Evolutionary conservation across 2,113 vertebrate species (phyloP), one percentile per base, ranked within the genome.

Genomic region (Ictalurus punctatus): DNA sequence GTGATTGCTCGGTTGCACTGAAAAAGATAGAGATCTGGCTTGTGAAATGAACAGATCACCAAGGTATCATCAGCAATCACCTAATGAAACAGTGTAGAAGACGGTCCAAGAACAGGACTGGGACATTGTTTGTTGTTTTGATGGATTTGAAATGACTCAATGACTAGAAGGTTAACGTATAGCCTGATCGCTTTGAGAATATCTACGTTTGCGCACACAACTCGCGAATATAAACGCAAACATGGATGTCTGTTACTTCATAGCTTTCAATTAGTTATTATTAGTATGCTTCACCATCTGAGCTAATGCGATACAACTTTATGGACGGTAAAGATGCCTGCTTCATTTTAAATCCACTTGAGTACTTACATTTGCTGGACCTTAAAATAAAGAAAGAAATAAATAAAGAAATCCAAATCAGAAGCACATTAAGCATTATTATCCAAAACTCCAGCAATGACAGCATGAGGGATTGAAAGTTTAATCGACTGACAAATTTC

Each of bases 201-300:
- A 48, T 48, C 6, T 34, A 14, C 13, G 30, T 13, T 69, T 27
- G 13, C 2, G 3, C 58, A 85, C 54, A 61, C 59, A 58, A 81
- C 79, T 56, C 16, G n/a, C 40, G 40, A 40, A 7, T 16, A n/a
- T n/a, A 78, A n/a, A 90, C 19, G 34, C 88, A 80, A 73, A 69
- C 83, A n/a, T 52, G 83, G 56, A 87, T 83, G 52, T 74, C n/a
- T 80, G 86, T n/a, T 81, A n/a, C 9, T 71, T 78, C 73, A 89
- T 23, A 83, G n/a, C 21, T 63, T 59, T 40, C 27, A 74, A 63
- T 86, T 54, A 56, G 65, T 63, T 54, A 63, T 56, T 78, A 52
- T 27, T 56, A 61, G 71, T 63, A 86, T 17, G 25, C 73, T 34
- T 54, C 83, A 84, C 14, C 37, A n/a, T 44, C 58, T 13, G 5